phyloP scores from a whole-genome alignment of 2,113 vertebrate species.

The Oenanthe oenanthe region DNA sequence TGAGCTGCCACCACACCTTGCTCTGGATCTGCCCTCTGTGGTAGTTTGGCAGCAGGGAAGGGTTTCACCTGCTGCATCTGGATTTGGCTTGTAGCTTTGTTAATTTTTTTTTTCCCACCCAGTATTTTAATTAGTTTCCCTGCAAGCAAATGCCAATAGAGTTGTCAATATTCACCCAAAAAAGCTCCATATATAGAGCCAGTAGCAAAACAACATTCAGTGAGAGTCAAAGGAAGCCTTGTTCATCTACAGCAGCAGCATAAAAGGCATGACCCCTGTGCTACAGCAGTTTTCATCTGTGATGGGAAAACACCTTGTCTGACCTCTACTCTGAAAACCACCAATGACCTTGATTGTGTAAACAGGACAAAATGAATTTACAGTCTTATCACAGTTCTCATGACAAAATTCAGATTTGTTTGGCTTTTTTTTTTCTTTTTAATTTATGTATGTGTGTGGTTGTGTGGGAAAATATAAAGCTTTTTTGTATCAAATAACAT shows the following conservation, averaged over 20 bases:
- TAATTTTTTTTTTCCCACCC: background rate
- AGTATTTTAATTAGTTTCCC: background rate
- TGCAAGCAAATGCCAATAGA: background rate
- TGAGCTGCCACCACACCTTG: background rate
- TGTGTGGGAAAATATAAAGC: constrained; percentile 72
- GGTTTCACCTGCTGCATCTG: background rate
- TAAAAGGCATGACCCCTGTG: background rate
- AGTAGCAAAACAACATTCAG: background rate
- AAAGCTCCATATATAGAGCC: background rate
- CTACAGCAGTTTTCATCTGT: constrained; percentile 30
- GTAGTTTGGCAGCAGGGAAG: background rate
- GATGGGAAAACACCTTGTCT: constrained; percentile 42
- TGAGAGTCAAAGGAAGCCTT: background rate
- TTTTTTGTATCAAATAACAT: constrained; percentile 80
- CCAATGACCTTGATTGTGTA: constrained; percentile 37
- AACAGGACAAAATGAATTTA: constrained; percentile 41
- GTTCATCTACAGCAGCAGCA: background rate
- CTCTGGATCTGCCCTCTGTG: background rate
- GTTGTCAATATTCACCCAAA: background rate
- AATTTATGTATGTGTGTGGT: constrained; percentile 69
- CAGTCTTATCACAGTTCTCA: constrained; percentile 53
- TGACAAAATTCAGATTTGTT: constrained; percentile 50
- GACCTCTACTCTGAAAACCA: constrained; percentile 38
- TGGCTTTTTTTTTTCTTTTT: constrained; percentile 55
- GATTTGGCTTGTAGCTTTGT: background rate